Base-by-base conservation (phyloP, 2,797 vertebrate genomes). In the Odontamblyopus rebecca region DNA sequence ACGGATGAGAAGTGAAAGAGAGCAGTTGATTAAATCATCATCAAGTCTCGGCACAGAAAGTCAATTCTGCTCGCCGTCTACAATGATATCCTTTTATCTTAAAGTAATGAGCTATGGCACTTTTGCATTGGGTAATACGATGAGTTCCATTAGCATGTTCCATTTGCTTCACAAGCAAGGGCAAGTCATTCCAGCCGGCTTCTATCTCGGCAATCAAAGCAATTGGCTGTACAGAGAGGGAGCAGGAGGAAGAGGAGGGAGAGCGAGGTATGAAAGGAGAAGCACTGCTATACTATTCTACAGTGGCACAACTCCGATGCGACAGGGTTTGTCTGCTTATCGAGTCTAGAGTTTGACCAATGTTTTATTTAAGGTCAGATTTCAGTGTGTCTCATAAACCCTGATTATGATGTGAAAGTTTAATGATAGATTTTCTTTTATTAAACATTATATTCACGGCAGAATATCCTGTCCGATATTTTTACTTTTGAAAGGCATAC, bases 1-100 rank as follows among this genome's bases (percentile, higher is more conserved):
- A 53, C 92, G 93, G 95, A 98, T 98, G 96, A 96, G 96, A 98
- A 97, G 96, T 96, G 97, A 98, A 98, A 96, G 96, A 96, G 96
- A 97, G 95, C 95, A 97, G 96, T 97, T 98, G 97, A 98, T 99
- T 99, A 99, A 98, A 99, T 98, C 97, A 97, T 98, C 96, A 98
- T 98, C 96, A 97, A 97, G 96, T 95, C 94, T 92, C 93, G 93
- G 95, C 94, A 94, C 95, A 95, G 95, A 98, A 98, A 98, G 97
- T 98, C 97, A 98, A 98, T 98, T 97, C 97, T 98, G 97, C 96
- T 97, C 91, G 94, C 97, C 95, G 96, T 98, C 97, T 95, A 94
- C 96, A 97, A 95, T 97, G 96, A 99, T 99, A 97, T 98, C 96
- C 97, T 97, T 98, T 99, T 98, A 98, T 98, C 96, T 97, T 97